These are phyloP conservation scores for Cryptotis parvus DNA, from an alignment of 2,113 vertebrate genomes.

Conservation along the genomic window DNA sequence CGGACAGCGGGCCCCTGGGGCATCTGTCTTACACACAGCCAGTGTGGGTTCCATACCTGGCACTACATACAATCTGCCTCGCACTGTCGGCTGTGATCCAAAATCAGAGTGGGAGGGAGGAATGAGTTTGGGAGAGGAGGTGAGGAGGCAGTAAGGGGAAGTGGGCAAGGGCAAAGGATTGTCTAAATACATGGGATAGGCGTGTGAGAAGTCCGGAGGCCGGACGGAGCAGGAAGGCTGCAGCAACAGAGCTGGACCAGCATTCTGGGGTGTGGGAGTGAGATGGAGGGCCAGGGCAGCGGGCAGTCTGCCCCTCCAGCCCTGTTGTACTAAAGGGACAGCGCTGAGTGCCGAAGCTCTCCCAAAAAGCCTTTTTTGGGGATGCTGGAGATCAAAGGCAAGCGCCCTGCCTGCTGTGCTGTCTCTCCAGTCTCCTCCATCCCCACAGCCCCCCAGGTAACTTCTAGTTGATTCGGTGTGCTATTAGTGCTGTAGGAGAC, in stretches of 20 bases:
- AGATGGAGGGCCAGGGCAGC: background rate
- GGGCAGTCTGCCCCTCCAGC: too few species aligned
- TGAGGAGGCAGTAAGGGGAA: background rate
- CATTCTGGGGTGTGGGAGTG: too few species aligned
- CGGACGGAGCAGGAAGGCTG: background rate
- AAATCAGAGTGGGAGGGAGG: background rate
- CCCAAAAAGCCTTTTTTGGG: too few species aligned
- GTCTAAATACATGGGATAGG: background rate
- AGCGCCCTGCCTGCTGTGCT: too few species aligned
- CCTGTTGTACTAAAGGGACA: too few species aligned
- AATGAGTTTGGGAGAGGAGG: background rate
- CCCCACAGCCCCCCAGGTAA: too few species aligned
- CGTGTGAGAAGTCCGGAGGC: background rate
- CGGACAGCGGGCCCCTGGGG: background rate
- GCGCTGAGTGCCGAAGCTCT: background rate
- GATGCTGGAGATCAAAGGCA: too few species aligned
- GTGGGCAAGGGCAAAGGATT: background rate
- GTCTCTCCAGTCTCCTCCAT: background rate
- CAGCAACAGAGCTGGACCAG: background rate
- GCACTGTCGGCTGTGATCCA: too few species aligned
- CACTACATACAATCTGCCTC: too few species aligned
- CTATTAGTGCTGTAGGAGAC: background rate
- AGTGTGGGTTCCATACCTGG: too few species aligned
- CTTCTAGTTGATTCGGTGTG: background rate
- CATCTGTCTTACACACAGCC: background rate